Percentiles rank a stretch among this genome's conserved stretches.
Conservation (phyloP, 2,797 vertebrate species). For the Molossus alvarezi region DNA sequence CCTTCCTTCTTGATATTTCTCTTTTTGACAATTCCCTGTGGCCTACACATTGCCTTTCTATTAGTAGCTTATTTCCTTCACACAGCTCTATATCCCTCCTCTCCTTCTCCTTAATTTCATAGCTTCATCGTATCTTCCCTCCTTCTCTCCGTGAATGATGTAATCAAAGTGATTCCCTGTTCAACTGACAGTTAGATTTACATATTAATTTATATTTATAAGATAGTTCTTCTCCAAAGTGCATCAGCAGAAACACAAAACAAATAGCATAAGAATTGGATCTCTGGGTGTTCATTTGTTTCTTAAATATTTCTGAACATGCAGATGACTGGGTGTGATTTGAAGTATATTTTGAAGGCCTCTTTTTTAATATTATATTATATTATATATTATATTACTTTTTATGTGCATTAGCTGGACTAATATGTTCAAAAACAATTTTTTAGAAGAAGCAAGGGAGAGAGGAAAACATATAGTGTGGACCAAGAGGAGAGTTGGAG, state of each 20-base stretch:
- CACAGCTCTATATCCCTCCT: not conserved
- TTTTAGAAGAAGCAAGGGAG: not conserved
- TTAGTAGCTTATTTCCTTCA: not conserved
- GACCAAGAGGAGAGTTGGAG: not conserved
- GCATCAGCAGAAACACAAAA: not conserved
- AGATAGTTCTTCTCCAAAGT: not conserved
- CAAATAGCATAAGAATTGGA: not conserved
- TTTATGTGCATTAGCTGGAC: not conserved
- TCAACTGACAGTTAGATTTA: not conserved
- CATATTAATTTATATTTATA: not conserved
- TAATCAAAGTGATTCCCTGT: not conserved
- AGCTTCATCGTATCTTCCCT: not conserved
- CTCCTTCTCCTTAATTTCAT: not conserved
- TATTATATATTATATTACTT: not conserved
- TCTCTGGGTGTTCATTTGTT: not conserved
- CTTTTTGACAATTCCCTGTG: not conserved
- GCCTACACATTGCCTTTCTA: not conserved
- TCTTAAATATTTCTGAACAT: slow-evolving; percentile 1
- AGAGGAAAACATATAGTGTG: not conserved
- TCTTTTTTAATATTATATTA: not conserved
- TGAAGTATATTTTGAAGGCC: not conserved
- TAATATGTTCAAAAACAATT: not conserved
- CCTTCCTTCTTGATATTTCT: not conserved
- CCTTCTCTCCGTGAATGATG: not conserved
- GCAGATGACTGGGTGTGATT: not conserved